Evolutionary conservation across 2,888 invertebrate genomes (phyloP).

Genomic region (Druceiella hillmani): DNA sequence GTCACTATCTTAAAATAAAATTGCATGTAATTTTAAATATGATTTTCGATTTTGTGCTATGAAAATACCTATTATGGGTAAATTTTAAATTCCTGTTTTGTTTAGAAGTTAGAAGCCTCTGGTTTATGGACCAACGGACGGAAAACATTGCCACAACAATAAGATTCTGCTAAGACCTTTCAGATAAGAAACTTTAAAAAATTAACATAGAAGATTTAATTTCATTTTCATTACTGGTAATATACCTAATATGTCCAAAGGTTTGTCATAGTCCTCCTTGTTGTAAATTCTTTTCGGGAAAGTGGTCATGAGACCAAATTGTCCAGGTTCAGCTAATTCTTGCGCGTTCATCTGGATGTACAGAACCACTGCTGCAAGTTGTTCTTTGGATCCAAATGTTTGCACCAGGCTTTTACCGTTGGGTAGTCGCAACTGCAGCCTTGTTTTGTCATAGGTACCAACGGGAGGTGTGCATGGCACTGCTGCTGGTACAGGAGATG

Average conservation of each 20-base stretch:
- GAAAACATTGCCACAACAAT: no score
- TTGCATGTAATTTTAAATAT: no score
- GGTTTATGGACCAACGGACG: no score
- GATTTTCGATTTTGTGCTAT: no score
- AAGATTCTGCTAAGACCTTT: no score
- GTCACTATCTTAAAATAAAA: no score
- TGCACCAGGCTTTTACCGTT: slow-evolving; percentile 70
- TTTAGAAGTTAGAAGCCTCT: no score
- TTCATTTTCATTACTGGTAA: slow-evolving; percentile 8
- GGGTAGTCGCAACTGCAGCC: slow-evolving; percentile 50
- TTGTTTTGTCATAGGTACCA: slow-evolving; percentile 35
- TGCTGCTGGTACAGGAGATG: slow-evolving; percentile 26
- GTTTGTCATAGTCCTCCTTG: slow-evolving; percentile 82
- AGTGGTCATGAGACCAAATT: slow-evolving; percentile 83
- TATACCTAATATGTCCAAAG: slow-evolving; percentile 75
- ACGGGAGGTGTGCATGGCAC: slow-evolving; percentile 30
- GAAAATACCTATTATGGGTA: no score
- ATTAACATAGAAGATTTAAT: slow-evolving; percentile 4
- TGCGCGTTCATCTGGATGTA: slow-evolving; percentile 75
- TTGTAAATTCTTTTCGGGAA: slow-evolving; percentile 87
- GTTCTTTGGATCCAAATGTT: slow-evolving; percentile 80
- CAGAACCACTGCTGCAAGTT: slow-evolving; percentile 78
- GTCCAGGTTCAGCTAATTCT: slow-evolving; percentile 58
- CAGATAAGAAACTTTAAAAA: background rate
- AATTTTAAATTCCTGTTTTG: no score